These are phyloP conservation scores for Pandion haliaetus DNA, from an alignment of 2,113 vertebrate species.

Conservation along the genomic window DNA sequence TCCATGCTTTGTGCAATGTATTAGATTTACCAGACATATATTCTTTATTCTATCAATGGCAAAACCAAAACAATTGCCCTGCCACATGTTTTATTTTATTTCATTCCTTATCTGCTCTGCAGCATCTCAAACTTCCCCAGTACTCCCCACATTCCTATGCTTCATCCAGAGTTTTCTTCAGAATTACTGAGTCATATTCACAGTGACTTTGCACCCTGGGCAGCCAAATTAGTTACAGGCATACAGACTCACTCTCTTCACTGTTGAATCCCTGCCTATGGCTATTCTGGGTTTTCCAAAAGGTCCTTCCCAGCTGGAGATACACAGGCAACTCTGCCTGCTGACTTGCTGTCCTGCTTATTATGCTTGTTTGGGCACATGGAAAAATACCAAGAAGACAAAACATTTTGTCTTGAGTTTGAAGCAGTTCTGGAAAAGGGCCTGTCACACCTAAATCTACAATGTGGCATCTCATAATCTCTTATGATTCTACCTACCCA, in stretches of 20 bases:
- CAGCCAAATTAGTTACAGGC: neutral
- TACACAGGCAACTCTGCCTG: neutral
- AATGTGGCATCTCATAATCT: neutral
- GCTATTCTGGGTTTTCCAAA: neutral
- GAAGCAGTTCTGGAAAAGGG: neutral
- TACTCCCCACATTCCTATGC: neutral
- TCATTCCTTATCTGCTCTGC: neutral
- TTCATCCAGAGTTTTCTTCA: neutral
- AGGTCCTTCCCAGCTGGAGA: neutral
- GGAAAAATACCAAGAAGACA: neutral
- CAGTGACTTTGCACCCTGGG: neutral
- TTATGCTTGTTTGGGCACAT: neutral
- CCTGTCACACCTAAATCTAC: neutral
- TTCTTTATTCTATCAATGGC: neutral
- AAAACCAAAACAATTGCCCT: neutral
- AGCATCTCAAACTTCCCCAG: neutral
- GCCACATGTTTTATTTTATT: neutral
- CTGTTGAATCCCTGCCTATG: neutral
- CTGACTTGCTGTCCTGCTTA: neutral
- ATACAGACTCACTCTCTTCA: neutral
- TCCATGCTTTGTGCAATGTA: neutral
- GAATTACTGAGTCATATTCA: neutral
- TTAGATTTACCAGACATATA: neutral
- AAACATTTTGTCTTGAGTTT: neutral
- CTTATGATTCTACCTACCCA: neutral